phyloP scores from a whole-genome alignment of 2,113 vertebrate species.

The Pseudorectes ferrugineus region DNA sequence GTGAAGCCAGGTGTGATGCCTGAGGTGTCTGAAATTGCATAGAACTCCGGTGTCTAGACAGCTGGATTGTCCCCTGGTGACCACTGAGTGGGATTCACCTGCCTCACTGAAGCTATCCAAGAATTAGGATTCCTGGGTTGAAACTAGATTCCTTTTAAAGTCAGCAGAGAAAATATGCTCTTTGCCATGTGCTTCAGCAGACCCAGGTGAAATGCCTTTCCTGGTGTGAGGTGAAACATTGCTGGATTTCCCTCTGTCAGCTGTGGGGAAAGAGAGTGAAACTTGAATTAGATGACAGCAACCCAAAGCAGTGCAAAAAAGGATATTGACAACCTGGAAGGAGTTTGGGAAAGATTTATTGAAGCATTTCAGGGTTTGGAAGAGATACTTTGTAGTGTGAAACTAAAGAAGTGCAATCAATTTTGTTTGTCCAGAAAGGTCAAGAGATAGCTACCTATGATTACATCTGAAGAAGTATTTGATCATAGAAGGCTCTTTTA shows the following conservation, averaged over 20 bases:
- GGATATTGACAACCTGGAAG: not conserved
- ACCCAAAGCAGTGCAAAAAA: not conserved
- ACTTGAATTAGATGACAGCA: not conserved
- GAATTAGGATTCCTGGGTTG: not conserved
- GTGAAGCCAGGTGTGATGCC: conserved; percentile 27
- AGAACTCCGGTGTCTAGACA: not conserved
- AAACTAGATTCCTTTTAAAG: not conserved
- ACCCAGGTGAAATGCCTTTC: not conserved
- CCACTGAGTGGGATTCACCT: not conserved
- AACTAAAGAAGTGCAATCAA: not conserved
- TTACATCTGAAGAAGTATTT: not conserved
- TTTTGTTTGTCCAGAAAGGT: not conserved
- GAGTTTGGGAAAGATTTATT: not conserved
- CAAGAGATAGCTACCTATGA: not conserved
- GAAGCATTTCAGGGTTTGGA: not conserved
- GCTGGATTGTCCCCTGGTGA: not conserved
- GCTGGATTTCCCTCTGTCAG: not conserved
- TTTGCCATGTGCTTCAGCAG: not conserved
- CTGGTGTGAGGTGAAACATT: not conserved
- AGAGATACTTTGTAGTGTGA: not conserved
- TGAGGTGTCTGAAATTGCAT: not conserved
- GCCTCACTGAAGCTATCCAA: not conserved
- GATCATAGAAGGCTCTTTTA: not conserved
- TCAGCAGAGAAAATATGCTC: not conserved
- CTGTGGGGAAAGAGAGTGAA: not conserved